Evolutionary conservation across 2,797 vertebrate genomes (phyloP).

Genomic region (Discoglossus pictus): DNA sequence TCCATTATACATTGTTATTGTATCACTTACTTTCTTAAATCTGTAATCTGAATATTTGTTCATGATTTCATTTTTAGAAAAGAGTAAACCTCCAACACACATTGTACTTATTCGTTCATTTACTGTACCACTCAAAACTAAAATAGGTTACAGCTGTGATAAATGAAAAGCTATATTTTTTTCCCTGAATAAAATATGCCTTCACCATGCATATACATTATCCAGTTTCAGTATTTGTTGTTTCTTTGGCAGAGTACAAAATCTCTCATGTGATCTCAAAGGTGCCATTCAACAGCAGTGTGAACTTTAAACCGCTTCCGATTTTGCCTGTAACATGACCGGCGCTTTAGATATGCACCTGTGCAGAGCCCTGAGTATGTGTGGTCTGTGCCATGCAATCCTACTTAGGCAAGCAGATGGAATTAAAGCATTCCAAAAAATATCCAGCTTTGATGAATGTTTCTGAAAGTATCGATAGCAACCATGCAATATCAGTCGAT

Average conservation of each 20-base stretch:
- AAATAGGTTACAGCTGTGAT: conserved; percentile 29
- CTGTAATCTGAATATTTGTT: no score
- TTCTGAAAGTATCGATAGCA: conserved; percentile 14
- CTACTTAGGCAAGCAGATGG: background rate
- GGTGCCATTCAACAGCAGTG: conserved; percentile 49
- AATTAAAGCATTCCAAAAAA: background rate
- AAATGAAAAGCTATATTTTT: conserved; percentile 10
- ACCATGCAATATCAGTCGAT: background rate
- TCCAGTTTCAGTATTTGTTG: background rate
- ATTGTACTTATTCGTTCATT: conserved; percentile 13
- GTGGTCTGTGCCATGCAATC: conserved; percentile 25
- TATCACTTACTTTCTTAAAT: no score
- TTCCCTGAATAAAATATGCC: conserved; percentile 9
- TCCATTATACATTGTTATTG: no score
- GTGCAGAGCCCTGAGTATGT: conserved; percentile 31
- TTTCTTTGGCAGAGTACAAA: conserved; percentile 15
- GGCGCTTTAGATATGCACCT: conserved; percentile 43
- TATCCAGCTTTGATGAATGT: background rate
- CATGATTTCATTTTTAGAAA: no score
- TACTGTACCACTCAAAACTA: background rate
- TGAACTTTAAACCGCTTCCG: conserved; percentile 41
- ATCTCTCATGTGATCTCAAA: conserved; percentile 52
- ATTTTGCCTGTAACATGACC: conserved; percentile 53
- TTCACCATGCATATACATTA: conserved; percentile 22
- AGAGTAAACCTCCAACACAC: no score